Base-by-base conservation (phyloP, 2,113 vertebrate genomes). In the Ophthalmolycus amberensis region DNA sequence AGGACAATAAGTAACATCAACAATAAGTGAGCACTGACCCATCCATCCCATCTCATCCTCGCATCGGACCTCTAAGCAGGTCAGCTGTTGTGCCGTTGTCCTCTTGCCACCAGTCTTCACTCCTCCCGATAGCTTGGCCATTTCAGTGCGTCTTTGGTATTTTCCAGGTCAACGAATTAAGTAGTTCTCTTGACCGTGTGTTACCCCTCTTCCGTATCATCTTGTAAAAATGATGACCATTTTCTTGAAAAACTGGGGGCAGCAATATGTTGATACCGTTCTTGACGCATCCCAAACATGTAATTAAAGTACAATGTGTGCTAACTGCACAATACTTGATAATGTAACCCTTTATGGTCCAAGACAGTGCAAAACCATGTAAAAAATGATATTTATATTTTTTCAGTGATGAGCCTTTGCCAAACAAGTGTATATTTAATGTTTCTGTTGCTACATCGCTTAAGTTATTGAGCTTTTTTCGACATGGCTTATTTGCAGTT, bases 111-210 rank as follows among this genome's bases (percentile, higher is more conserved):
- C 82, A 76, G 71, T 58, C 54, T 38, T 27, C 60, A 46, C 80
- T 84, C 74, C 80, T 54, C 67, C 72, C 20, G 6, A 80, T 27
- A 40, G 48, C 67, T 80, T 86, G 74, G 83, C 44, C 85, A 86
- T 84, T 91, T 92, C 32, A 83, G 37, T 5, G 48, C 59, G 10
- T 81, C 79, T 91, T 87, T 80, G 83, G 80, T 82, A n/a, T 85
- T 92, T 88, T 91, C 84, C 88, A 90, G 93, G 92, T 93, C 93
- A 83, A 88, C 62, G n/a, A 67, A 80, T 82, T 9, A n/a, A 77
- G 18, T 37, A 1, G 14, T 62, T 80, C 60, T 60, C 29, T 60
- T 66, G 20, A 37, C 6, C 14, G 25, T 68, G 22, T 22, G 10
- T 29, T 22, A 18, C 34, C 46, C 75, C 22, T 18, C 48, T 34